Conservation (phyloP, 2,113 vertebrate species). For the Echinops telfairi region DNA sequence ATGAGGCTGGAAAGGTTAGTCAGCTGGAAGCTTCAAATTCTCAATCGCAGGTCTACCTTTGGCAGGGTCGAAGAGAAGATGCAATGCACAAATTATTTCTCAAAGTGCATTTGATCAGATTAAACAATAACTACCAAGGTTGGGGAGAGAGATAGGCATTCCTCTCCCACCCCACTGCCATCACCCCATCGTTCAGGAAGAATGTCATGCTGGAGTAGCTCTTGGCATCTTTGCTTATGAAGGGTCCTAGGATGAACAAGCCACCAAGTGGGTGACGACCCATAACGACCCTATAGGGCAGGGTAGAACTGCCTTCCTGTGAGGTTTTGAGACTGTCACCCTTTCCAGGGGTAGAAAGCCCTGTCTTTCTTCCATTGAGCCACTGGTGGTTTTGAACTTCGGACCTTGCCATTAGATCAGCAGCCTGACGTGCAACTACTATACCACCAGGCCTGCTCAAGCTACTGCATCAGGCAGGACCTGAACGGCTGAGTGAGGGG, state of each 20-base stretch:
- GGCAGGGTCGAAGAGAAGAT: not conserved
- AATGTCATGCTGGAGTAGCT: not conserved
- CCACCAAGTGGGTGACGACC: too few relatives aligned
- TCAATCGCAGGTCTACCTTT: not conserved
- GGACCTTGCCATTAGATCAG: too few relatives aligned
- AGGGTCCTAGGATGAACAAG: not conserved
- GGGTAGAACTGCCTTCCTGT: too few relatives aligned
- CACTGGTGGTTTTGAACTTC: too few relatives aligned
- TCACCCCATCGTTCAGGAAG: not conserved
- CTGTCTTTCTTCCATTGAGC: too few relatives aligned
- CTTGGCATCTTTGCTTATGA: not conserved
- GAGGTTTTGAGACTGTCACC: too few relatives aligned
- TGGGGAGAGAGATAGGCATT: not conserved
- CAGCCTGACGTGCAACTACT: too few relatives aligned
- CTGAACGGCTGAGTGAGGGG: not conserved
- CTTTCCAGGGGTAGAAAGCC: too few relatives aligned
- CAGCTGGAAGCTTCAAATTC: not conserved
- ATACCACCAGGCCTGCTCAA: too few relatives aligned
- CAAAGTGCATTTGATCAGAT: not conserved
- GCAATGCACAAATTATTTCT: not conserved
- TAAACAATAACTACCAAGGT: not conserved
- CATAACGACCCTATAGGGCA: too few relatives aligned
- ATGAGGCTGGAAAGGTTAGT: not conserved
- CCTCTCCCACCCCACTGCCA: not conserved
- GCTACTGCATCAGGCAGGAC: too few relatives aligned